Evolutionary conservation across 2,113 vertebrate genomes (phyloP).

Genomic region (Psephotus haematonotus): DNA sequence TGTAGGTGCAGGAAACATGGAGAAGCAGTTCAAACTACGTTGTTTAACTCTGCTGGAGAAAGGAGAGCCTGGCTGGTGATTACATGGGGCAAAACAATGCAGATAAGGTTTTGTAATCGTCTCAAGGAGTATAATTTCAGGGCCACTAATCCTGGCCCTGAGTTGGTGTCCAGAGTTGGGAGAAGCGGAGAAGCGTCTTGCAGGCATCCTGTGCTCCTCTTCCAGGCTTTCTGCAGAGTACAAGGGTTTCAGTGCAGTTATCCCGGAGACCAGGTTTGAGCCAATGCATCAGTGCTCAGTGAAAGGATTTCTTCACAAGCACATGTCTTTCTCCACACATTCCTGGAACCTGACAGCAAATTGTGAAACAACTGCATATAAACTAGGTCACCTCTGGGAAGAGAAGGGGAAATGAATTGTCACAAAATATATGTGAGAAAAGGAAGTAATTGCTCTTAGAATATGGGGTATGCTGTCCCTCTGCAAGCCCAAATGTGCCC

Average conservation of each 20-base stretch:
- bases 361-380: not conserved
- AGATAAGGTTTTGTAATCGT: not conserved
- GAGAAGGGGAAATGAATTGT: not conserved
- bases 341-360: not conserved
- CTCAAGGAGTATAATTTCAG: not conserved
- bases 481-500: not conserved
- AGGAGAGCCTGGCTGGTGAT: not conserved
- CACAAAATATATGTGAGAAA: not conserved
- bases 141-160: not conserved
- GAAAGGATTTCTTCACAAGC: not conserved
- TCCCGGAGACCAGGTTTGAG: not conserved
- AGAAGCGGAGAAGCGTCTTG: not conserved
- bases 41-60: not conserved
- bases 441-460: not conserved
- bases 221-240: not conserved
- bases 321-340: not conserved
- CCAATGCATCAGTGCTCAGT: rapidly evolving
- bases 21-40: not conserved
- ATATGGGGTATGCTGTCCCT: constrained; percentile 16
- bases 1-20: not conserved
- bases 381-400: not conserved
- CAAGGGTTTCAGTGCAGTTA: not conserved
- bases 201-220: not conserved
- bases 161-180: not conserved
- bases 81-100: not conserved